Base-by-base conservation (phyloP, 2,797 vertebrate genomes). In the Parauchenoglanis ngamensis region DNA sequence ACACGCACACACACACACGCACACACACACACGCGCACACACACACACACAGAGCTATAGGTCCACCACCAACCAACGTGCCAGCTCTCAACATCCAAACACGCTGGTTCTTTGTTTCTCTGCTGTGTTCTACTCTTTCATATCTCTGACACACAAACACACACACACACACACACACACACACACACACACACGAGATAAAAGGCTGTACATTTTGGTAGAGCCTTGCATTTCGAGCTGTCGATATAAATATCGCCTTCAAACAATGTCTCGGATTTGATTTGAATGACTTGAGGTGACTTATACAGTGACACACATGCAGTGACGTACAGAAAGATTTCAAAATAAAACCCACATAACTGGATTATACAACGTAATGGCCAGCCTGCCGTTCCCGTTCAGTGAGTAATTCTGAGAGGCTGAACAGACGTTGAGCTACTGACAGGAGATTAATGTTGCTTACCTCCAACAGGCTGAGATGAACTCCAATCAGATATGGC, bases 401-500 rank as follows among this genome's bases (percentile, higher is more conserved):
- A 21, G 23, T 28, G 61, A 67, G 44, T 28, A 85, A 76, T 67
- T 80, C 31, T 68, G 17, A 49, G 49, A 82, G 81, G 83, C 80
- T 35, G 35, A 90, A 89, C 73, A 73, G 82, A 87, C 54, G n/a
- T 17, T 28, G 67, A 85, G 68, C 83, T 28, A 52, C 79, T 77
- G 87, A 68, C 28, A 76, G 46, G 54, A 72, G 75, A 84, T 87
- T 83, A 35, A 89, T n/a, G 85, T 23, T 89, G 94, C 97, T 91
- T 95, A 99, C 98, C 96, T 99, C 98, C 87, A 99, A 94, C 90
- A 99, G 96, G 94, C 98, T 99, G 86, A 97, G 96, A 94, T 99
- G 98, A 94, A 99, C 96, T 67, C 98, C 98, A 92, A 99, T 96
- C 90, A 99, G 94, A 94, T 99, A 99, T 86, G 98, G 98, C 98